These are phyloP conservation scores for Plemyria rubiginata DNA, from an alignment of 2,888 invertebrate species.

Conservation along the genomic window DNA sequence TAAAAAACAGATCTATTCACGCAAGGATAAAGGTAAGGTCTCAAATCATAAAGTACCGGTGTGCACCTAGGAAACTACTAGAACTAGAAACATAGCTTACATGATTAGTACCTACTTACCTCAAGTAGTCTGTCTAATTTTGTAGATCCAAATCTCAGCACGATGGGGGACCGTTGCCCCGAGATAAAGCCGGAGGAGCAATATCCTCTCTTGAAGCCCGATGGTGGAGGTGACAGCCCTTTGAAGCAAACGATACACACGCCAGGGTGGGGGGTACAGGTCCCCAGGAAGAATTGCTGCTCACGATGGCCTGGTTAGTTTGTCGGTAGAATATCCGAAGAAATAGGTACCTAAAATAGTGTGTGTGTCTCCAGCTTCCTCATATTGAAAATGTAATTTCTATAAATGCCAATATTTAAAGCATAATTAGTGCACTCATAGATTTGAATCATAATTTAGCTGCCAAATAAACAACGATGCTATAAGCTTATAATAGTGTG, in stretches of 20 bases:
- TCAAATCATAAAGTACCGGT: neutral
- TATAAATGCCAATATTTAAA: no score
- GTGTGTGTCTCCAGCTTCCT: no score
- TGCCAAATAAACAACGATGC: no score
- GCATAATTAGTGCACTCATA: no score
- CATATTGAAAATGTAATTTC: no score
- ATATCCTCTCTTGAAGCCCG: slow-evolving; percentile 68
- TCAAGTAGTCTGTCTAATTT: neutral
- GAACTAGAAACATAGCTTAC: no score
- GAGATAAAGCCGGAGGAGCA: slow-evolving; percentile 64
- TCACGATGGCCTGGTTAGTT: slow-evolving; percentile 70
- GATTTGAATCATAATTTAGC: no score
- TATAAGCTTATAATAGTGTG: no score
- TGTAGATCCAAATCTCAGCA: slow-evolving; percentile 16
- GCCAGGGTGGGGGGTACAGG: slow-evolving; percentile 59
- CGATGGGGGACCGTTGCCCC: slow-evolving; percentile 57
- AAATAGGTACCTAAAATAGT: no score
- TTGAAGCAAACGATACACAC: slow-evolving; percentile 43
- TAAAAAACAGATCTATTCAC: slow-evolving; percentile 18
- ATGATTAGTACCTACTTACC: no score
- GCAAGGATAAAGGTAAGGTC: neutral
- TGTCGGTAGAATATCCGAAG: neutral
- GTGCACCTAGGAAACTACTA: neutral
- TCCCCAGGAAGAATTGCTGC: slow-evolving; percentile 58
- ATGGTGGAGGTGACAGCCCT: slow-evolving; percentile 57